Evolutionary conservation across 2,113 vertebrate genomes (phyloP).

Genomic region (Geococcyx californianus): DNA sequence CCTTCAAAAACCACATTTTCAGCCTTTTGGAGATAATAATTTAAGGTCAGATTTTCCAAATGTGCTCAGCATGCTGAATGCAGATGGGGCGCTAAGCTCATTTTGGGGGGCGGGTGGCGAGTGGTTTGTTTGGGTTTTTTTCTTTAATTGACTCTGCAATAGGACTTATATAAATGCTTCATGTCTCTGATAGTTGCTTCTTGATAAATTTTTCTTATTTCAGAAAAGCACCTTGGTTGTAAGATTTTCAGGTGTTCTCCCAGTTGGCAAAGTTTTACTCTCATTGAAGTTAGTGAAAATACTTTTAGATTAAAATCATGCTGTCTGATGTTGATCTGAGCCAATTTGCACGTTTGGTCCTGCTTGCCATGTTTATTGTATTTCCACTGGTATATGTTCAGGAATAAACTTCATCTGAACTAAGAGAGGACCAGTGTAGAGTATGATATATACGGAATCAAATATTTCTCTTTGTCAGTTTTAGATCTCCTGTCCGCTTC

Average conservation of each 20-base stretch:
- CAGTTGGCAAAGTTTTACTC: background rate
- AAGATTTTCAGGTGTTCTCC: background rate
- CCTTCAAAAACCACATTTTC: background rate
- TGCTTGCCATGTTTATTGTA: background rate
- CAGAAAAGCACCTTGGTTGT: background rate
- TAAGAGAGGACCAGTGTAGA: background rate
- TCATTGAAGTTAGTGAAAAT: background rate
- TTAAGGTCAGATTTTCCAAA: constrained; percentile 13
- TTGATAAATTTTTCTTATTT: background rate
- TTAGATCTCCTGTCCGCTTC: no score
- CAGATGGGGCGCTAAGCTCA: background rate
- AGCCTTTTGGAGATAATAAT: background rate
- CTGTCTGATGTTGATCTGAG: background rate
- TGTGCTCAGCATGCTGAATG: background rate
- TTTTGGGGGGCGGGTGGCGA: no score
- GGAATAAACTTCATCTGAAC: background rate
- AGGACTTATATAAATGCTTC: background rate
- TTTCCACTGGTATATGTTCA: background rate
- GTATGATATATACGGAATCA: no score
- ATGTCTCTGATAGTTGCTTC: background rate
- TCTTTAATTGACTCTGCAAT: background rate
- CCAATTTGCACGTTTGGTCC: background rate
- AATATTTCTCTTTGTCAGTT: no score
- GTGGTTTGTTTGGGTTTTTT: no score
- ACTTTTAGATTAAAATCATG: background rate